Percentiles rank a stretch among this genome's conserved stretches.
phyloP scores from a whole-genome alignment of 1,140 invertebrate species.

The Scaptomyza hsui region DNA sequence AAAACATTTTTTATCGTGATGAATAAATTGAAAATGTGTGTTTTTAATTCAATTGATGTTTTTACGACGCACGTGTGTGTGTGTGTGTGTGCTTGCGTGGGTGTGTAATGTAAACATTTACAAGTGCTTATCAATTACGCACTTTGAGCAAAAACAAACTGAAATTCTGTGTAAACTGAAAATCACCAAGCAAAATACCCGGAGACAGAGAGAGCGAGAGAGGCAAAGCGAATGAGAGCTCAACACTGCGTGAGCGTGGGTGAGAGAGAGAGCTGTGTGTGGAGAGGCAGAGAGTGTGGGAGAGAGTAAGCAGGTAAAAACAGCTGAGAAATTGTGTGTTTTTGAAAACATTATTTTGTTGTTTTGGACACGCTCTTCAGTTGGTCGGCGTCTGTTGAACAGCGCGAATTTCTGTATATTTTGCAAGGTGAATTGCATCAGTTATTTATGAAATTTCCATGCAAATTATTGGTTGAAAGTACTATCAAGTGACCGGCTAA shows the following conservation, averaged over 20 bases:
- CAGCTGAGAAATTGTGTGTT: conserved; percentile 44
- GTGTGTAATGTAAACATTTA: not conserved
- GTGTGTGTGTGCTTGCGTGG: not conserved
- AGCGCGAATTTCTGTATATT: conserved; percentile 21
- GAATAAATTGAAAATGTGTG: not conserved
- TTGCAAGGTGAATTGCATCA: not conserved
- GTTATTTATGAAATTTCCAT: not conserved
- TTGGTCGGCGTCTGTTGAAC: conserved; percentile 50
- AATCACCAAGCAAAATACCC: not conserved
- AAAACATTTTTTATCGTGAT: not conserved
- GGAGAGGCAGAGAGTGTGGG: conserved; percentile 5
- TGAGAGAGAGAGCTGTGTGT: not conserved
- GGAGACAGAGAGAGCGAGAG: not conserved
- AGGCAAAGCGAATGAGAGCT: not conserved
- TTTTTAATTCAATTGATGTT: not conserved
- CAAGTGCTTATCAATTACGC: conserved; percentile 2
- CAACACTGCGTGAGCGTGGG: not conserved
- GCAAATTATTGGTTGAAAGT: not conserved
- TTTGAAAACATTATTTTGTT: conserved; percentile 40
- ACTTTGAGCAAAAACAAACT: conserved; percentile 6
- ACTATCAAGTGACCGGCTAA: not conserved
- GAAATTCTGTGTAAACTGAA: not conserved
- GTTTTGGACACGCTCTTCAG: conserved; percentile 26
- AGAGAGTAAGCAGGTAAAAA: conserved; percentile 23
- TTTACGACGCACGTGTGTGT: not conserved